Evolutionary conservation across 2,888 invertebrate species (phyloP), one percentile per base, ranked within the genome.

Genomic region (Lacanobia oleracea): DNA sequence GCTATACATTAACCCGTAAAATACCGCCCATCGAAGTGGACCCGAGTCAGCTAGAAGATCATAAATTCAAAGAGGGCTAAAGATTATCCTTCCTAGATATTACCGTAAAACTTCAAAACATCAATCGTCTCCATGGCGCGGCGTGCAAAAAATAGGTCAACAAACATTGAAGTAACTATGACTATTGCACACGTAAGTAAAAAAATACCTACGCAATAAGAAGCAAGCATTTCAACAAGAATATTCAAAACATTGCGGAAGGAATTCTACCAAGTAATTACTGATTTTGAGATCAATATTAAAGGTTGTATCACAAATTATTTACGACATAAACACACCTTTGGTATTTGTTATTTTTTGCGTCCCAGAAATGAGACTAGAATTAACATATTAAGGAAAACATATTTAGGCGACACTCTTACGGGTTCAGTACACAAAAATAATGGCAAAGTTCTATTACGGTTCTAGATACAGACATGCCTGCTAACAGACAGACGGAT

Each of bases 341-440:
- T 77, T 77, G 82, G n/a, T 67, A 82, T 71, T 63, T 61, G n/a
- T 54, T 4, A 9, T 54, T 67, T 67, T 76, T 75, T 61, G 56
- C 14, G 6, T 21, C 48, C 18, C 48, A 60, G 54, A 59, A 63
- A 51, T 76, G 5, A n/a, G 43, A 50, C 43, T 27, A 23, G 12
- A 33, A 7, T 75, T 75, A 21, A 37, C 56, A 75, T 80, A 68
- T n/a, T 60, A 43, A 23, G 10, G 40, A 48, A 33, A 60, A 45
- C 10, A 23, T n/a, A 1, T 10, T 48, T 8, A 27, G 5, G 2
- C 8, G 70, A 43, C 6, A 1, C 0, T 27, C 1, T 56, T 1
- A 33, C 14, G 40, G 57, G 77, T 74, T 77, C 70, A 40, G 77
- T 72, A 72, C 23, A 64, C 0, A 53, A 27, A 37, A n/a, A 54